A percentile compares a stretch with the other conserved stretches of the same genome.
Conservation (phyloP, 2,888 invertebrate species). For the Balanococcus diminutus region DNA sequence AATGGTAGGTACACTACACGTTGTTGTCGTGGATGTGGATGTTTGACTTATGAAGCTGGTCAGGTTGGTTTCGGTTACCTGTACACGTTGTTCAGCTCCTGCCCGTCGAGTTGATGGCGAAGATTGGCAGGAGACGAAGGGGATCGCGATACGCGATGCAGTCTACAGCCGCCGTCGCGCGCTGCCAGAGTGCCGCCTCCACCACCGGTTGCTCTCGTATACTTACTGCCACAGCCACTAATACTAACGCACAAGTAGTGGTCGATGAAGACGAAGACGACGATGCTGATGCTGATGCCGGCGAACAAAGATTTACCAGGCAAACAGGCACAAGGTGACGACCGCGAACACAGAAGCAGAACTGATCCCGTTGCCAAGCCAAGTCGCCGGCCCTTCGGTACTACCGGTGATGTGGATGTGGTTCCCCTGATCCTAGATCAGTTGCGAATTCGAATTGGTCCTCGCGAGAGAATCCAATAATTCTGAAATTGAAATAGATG, state of each 20-base stretch:
- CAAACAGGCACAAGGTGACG: slow-evolving; percentile 31
- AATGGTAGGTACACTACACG: neutral
- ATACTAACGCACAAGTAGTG: neutral
- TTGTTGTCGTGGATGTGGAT: slow-evolving; percentile 11
- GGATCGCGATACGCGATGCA: neutral
- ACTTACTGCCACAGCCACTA: neutral
- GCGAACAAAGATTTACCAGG: neutral
- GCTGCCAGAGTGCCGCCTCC: neutral
- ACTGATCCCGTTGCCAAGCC: neutral
- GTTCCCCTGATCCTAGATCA: neutral
- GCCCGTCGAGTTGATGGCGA: neutral
- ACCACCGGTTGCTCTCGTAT: too few species aligned
- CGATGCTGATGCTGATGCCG: neutral
- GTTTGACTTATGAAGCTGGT: slow-evolving; percentile 47
- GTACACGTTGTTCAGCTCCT: neutral
- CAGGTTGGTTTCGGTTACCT: slow-evolving; percentile 48
- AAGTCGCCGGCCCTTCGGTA: neutral
- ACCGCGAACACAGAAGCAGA: neutral
- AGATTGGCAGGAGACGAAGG: neutral
- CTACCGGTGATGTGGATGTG: neutral
- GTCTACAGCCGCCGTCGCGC: neutral
- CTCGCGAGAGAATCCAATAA: too few species aligned
- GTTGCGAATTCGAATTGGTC: neutral
- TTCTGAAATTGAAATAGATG: too few species aligned
- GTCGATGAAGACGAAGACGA: neutral